These are phyloP conservation scores for Dicrurus megarhynchus DNA, from an alignment of 2,113 vertebrate species.

Conservation along the genomic window DNA sequence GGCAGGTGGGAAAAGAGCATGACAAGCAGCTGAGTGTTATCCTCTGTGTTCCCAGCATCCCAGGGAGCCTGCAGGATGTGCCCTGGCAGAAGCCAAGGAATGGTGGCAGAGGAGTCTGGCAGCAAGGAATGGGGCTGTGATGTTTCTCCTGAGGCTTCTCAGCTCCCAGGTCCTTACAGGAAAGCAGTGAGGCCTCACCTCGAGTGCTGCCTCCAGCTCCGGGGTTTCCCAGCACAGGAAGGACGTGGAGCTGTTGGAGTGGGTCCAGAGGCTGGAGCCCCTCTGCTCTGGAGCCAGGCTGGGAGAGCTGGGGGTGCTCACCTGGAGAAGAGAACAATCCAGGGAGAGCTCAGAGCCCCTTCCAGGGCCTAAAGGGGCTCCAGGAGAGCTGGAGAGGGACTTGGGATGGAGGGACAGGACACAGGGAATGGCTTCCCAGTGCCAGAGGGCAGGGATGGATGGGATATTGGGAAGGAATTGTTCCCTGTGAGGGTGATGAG, in stretches of 20 bases:
- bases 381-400: neutral
- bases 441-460: neutral
- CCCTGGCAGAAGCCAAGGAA: neutral
- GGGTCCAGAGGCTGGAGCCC: neutral
- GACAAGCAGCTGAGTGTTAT: neutral
- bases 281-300: neutral
- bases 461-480: neutral
- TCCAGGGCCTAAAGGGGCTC: neutral
- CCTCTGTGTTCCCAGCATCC: neutral
- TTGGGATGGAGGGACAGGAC: neutral
- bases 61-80: neutral
- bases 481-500: fast-evolving
- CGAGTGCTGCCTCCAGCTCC: neutral
- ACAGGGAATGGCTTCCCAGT: neutral
- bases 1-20: neutral
- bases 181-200: neutral
- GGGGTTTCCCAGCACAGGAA: neutral
- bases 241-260: neutral
- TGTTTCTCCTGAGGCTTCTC: neutral
- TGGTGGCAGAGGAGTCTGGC: neutral
- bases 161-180: neutral
- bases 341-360: neutral
- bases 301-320: neutral
- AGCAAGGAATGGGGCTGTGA: neutral
- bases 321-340: neutral